These are phyloP conservation scores for Xiphorhynchus elegans DNA, from an alignment of 2,113 vertebrate genomes.

Conservation along the genomic window DNA sequence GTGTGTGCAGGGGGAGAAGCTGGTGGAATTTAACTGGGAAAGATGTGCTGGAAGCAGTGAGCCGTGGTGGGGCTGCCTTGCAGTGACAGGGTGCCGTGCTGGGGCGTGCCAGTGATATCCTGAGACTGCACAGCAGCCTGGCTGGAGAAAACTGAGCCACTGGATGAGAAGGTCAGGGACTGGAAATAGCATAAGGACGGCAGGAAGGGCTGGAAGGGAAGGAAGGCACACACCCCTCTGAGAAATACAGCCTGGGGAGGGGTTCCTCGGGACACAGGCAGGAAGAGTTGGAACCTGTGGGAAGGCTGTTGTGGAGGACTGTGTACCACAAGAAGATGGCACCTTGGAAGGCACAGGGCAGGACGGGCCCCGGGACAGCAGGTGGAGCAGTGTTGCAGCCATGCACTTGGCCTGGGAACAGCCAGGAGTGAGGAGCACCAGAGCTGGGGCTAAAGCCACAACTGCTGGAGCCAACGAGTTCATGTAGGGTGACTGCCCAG, in stretches of 20 bases:
- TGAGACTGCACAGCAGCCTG: background rate
- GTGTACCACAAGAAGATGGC: accelerated
- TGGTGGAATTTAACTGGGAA: accelerated
- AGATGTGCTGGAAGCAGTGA: background rate
- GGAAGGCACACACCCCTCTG: background rate
- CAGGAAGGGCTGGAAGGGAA: background rate
- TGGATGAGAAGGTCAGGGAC: background rate
- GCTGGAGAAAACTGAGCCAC: accelerated
- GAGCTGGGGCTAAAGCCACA: background rate
- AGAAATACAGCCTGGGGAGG: background rate
- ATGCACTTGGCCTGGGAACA: background rate
- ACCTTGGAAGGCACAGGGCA: accelerated
- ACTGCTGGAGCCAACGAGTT: accelerated
- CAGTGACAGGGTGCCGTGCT: accelerated
- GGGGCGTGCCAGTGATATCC: background rate
- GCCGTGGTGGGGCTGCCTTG: accelerated
- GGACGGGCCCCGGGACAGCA: background rate
- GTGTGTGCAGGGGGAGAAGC: accelerated
- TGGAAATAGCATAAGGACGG: accelerated
- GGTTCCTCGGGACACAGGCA: accelerated
- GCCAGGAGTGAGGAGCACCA: background rate
- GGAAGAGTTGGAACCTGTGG: background rate
- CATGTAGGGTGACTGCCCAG: background rate
- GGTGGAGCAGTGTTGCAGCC: background rate
- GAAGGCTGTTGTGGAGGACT: accelerated